Evolutionary conservation across 1,140 invertebrate genomes (phyloP).

Genomic region (Cyclargus thomasi): DNA sequence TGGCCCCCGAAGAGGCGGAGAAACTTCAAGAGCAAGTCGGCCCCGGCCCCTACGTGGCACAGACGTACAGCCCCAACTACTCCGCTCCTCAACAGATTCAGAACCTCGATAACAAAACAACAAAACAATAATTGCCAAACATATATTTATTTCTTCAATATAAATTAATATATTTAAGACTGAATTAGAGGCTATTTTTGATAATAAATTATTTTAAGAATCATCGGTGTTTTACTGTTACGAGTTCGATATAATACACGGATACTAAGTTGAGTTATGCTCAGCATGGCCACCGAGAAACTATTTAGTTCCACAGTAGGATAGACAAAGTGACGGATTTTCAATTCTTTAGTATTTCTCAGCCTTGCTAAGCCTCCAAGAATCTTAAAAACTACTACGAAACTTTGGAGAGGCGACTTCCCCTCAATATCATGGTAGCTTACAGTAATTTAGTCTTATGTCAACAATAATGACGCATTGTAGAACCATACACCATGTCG

Average conservation of each 20-base stretch:
- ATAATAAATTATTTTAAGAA: constrained; percentile 32
- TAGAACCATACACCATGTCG: not conserved
- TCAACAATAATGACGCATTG: not conserved
- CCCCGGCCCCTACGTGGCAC: constrained; percentile 63
- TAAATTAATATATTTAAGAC: constrained; percentile 38
- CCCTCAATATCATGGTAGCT: not conserved
- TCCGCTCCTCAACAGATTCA: constrained; percentile 46
- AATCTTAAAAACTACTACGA: too few relatives aligned
- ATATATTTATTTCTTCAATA: constrained; percentile 13
- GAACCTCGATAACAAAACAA: constrained; percentile 34
- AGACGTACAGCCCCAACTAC: constrained; percentile 51
- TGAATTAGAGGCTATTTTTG: constrained; percentile 44
- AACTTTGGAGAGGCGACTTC: too few relatives aligned
- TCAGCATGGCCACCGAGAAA: too few relatives aligned
- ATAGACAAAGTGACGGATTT: too few relatives aligned
- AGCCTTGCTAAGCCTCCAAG: too few relatives aligned
- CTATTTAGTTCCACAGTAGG: too few relatives aligned
- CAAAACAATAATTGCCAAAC: constrained; percentile 38
- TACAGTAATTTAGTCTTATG: not conserved
- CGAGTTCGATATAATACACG: too few relatives aligned
- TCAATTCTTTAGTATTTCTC: too few relatives aligned
- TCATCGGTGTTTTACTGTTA: not conserved
- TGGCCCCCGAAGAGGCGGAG: constrained; percentile 70
- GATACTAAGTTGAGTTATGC: too few relatives aligned
- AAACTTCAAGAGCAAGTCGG: constrained; percentile 68